A percentile compares a stretch with the other conserved stretches of the same genome.
These are phyloP conservation scores for Anastatus disparis DNA, from an alignment of 1,140 invertebrate species.

Conservation along the genomic window DNA sequence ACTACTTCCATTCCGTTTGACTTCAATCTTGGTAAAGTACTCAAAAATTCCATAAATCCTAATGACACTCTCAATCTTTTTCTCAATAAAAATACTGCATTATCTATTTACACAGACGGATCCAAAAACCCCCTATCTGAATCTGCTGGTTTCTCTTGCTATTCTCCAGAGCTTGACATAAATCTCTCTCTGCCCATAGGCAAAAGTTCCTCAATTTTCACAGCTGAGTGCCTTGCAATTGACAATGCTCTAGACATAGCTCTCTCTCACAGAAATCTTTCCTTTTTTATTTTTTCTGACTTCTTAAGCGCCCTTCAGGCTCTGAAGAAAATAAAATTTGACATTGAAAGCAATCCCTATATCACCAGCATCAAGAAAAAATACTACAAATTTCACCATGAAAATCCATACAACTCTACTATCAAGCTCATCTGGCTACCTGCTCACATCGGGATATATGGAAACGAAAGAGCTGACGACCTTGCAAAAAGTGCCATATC, in stretches of 20 bases:
- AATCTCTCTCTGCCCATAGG: background rate
- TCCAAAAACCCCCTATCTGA: background rate
- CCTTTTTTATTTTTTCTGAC: background rate
- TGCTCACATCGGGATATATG: background rate
- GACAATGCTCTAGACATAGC: background rate
- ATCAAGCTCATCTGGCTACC: background rate
- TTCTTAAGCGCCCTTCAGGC: slow-evolving; percentile 1
- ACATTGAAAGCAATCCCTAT: background rate
- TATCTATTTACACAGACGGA: background rate
- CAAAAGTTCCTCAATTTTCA: background rate
- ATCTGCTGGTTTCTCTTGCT: background rate
- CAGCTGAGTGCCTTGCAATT: background rate
- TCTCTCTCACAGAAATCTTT: background rate
- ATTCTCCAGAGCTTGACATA: background rate
- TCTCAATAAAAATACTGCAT: background rate
- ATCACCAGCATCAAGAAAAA: background rate
- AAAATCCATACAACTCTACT: background rate
- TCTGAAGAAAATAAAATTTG: background rate
- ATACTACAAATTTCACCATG: background rate
- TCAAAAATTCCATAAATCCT: background rate
- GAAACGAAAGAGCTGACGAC: background rate
- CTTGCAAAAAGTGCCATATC: background rate
- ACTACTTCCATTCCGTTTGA: background rate
- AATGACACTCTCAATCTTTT: background rate
- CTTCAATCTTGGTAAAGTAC: too few relatives aligned